These are phyloP conservation scores for Eumeta japonica DNA, from an alignment of 1,140 invertebrate species.

Conservation along the genomic window DNA sequence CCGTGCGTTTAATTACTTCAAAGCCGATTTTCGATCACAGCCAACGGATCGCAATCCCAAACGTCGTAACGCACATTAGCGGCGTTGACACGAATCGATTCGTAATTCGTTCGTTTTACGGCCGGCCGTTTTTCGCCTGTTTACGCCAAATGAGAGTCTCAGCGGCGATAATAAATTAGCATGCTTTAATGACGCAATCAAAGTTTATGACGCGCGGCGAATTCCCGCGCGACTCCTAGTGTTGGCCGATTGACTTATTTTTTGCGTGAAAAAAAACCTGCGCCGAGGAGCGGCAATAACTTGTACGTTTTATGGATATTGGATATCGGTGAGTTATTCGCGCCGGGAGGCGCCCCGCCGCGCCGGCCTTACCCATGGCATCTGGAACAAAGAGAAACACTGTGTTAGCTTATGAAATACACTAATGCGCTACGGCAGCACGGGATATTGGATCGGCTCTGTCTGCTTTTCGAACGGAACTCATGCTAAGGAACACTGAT, in stretches of 20 bases:
- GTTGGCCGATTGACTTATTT: conserved; percentile 51
- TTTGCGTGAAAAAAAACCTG: conserved; percentile 29
- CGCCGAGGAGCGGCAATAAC: conserved; percentile 34
- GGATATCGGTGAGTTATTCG: conserved; percentile 24
- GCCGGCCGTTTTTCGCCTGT: conserved; percentile 29
- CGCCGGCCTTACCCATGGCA: conserved; percentile 60
- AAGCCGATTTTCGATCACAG: conserved; percentile 46
- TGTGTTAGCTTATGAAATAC: conserved; percentile 9
- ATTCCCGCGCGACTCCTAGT: conserved; percentile 50
- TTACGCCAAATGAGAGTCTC: conserved; percentile 36
- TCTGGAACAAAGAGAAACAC: conserved; percentile 59
- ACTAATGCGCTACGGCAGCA: not conserved
- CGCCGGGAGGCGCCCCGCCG: not conserved
- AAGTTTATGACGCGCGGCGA: conserved; percentile 56
- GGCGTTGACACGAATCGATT: conserved; percentile 14
- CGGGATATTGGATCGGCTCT: no score
- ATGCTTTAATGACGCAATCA: conserved; percentile 57
- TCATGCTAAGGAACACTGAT: no score
- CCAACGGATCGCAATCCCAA: conserved; percentile 17
- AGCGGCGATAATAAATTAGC: conserved; percentile 50
- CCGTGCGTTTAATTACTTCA: conserved; percentile 21
- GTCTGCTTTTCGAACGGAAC: no score
- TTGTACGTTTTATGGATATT: conserved; percentile 54
- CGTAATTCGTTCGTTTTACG: conserved; percentile 25
- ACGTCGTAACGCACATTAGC: conserved; percentile 20